phyloP scores from a whole-genome alignment of 2,888 invertebrate species.

The Alloscopus bannaensis region DNA sequence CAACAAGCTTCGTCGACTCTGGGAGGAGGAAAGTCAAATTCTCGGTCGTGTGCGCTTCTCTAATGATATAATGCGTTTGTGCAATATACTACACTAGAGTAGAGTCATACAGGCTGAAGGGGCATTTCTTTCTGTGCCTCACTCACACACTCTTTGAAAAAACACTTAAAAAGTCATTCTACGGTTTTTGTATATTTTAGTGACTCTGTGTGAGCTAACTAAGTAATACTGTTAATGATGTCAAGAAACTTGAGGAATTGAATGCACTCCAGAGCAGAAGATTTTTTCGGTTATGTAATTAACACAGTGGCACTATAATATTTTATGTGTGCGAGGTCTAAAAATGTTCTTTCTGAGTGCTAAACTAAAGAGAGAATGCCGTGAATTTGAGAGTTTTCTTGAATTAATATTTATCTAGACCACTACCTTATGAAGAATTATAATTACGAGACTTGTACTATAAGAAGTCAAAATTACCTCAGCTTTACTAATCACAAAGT shows the following conservation, averaged over 20 bases:
- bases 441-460: not conserved
- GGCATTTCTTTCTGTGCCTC: no score
- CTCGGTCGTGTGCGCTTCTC: no score
- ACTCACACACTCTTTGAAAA: no score
- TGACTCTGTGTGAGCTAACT: constrained; percentile 6
- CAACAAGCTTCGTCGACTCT: no score
- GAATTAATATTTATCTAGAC: not conserved
- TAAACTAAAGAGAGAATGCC: no score
- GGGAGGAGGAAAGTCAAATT: no score
- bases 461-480: not conserved
- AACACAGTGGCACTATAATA: not conserved
- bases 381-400: no score
- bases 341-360: not conserved
- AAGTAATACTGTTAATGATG: constrained; percentile 33
- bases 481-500: constrained; percentile 7
- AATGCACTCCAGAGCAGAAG: not conserved
- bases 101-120: no score
- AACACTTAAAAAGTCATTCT: constrained; percentile 32
- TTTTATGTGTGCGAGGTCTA: not conserved
- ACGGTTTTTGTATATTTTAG: not conserved
- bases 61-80: no score
- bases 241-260: constrained; percentile 4
- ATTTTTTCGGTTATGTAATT: not conserved
- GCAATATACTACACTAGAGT: not conserved
- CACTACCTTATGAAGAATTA: not conserved